Percentiles rank a stretch among this genome's conserved stretches.
Conservation (phyloP, 2,113 vertebrate genomes). For the Paratilapia polleni region DNA sequence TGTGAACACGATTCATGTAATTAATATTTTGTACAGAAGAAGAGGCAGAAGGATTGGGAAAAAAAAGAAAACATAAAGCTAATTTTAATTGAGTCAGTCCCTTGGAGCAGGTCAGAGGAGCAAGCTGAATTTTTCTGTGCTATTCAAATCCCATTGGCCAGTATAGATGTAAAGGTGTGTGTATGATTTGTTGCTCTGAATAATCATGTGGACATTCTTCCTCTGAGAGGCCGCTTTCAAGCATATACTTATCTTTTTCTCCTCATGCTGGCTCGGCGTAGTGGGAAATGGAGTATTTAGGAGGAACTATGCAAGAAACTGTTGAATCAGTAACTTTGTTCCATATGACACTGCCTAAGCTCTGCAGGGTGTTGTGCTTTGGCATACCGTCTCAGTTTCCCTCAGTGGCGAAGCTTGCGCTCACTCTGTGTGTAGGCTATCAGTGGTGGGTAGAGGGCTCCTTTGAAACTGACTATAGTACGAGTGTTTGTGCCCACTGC, state of each 20-base stretch:
- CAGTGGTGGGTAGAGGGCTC: slow-evolving; percentile 67
- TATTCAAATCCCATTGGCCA: slow-evolving; percentile 24
- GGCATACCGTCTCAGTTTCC: slow-evolving; percentile 48
- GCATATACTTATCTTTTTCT: slow-evolving; percentile 50
- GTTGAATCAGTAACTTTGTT: slow-evolving; percentile 73
- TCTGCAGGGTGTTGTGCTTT: slow-evolving; percentile 65
- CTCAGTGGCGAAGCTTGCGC: slow-evolving; percentile 35
- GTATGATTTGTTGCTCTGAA: slow-evolving; percentile 49
- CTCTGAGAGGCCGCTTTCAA: slow-evolving; percentile 37
- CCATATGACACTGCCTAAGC: slow-evolving; percentile 53
- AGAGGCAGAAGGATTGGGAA: slow-evolving; percentile 43
- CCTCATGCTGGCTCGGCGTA: slow-evolving; percentile 25
- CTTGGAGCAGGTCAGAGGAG: slow-evolving; percentile 63
- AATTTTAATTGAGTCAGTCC: slow-evolving; percentile 73
- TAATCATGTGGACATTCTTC: slow-evolving; percentile 34
- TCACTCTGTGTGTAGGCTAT: slow-evolving; percentile 70
- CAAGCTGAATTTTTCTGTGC: slow-evolving; percentile 39
- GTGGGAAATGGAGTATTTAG: slow-evolving; percentile 68
- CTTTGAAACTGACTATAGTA: slow-evolving; percentile 73
- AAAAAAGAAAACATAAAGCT: slow-evolving; percentile 46
- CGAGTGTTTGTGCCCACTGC: slow-evolving; percentile 77
- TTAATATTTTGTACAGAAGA: slow-evolving; percentile 74
- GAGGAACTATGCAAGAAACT: slow-evolving; percentile 53
- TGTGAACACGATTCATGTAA: slow-evolving; percentile 79
- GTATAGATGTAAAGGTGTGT: slow-evolving; percentile 41